A percentile compares a stretch with the other conserved stretches of the same genome.
These are phyloP conservation scores for Rotaria macrura DNA, from an alignment of 2,888 invertebrate species.

Conservation along the genomic window DNA sequence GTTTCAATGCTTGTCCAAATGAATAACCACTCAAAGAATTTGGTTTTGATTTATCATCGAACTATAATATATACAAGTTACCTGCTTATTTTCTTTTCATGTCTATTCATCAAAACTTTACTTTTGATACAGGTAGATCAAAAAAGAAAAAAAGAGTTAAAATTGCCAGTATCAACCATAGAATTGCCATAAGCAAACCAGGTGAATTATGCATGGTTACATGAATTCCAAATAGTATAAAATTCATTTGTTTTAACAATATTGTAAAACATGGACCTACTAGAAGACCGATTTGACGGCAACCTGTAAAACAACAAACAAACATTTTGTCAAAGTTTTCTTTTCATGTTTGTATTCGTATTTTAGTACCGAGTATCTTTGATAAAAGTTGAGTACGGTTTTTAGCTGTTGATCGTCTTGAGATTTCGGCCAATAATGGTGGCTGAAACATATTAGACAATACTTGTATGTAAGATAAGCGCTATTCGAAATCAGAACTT, in stretches of 20 bases:
- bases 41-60: neutral
- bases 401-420: constrained; percentile 6
- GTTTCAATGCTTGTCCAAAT: neutral
- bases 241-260: constrained; percentile 45
- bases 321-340: neutral
- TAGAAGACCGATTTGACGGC: constrained; percentile 32
- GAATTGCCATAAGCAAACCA: constrained; percentile 48
- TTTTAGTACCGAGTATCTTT: neutral
- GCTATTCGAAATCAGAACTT: too few species aligned
- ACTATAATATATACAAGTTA: neutral
- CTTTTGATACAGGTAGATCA: neutral
- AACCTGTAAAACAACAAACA: constrained; percentile 25
- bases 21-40: neutral
- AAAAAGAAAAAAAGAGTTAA: neutral
- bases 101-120: neutral
- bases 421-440: neutral
- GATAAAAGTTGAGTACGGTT: neutral
- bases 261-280: constrained; percentile 51
- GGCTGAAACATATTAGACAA: neutral
- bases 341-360: neutral
- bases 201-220: constrained; percentile 49
- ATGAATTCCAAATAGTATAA: constrained; percentile 42
- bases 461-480: too few species aligned
- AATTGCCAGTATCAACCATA: constrained; percentile 40
- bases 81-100: neutral